phyloP scores from a whole-genome alignment of 1,140 invertebrate genomes.

The Cyphomyrmex costatus region DNA sequence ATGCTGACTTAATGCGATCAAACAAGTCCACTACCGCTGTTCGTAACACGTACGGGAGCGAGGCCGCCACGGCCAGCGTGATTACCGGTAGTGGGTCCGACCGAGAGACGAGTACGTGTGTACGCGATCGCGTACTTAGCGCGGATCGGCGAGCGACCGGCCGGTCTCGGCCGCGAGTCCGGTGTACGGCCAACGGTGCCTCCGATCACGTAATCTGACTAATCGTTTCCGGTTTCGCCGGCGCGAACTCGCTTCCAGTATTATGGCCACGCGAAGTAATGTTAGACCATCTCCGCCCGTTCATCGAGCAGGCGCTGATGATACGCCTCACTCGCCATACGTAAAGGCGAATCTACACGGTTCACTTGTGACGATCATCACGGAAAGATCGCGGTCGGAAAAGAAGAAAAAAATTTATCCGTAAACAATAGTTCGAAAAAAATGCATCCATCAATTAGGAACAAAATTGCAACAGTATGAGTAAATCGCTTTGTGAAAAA shows the following conservation, averaged over 20 bases:
- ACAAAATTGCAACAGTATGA: background rate
- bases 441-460: background rate
- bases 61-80: slow-evolving; percentile 19
- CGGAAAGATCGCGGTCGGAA: background rate
- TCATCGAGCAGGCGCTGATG: slow-evolving; percentile 67
- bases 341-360: slow-evolving; percentile 23
- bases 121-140: slow-evolving; percentile 46
- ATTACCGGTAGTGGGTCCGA: slow-evolving; percentile 60
- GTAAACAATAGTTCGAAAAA: background rate
- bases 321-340: slow-evolving; percentile 58
- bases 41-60: slow-evolving; percentile 53
- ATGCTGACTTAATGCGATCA: slow-evolving; percentile 79
- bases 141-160: slow-evolving; percentile 51
- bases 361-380: slow-evolving; percentile 23
- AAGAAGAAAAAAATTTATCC: background rate
- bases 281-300: slow-evolving; percentile 66
- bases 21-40: slow-evolving; percentile 64
- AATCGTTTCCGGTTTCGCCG: slow-evolving; percentile 80
- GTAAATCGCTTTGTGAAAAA: background rate
- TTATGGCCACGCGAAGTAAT: slow-evolving; percentile 79
- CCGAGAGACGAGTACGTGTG: slow-evolving; percentile 33
- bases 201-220: slow-evolving; percentile 81
- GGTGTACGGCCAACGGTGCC: slow-evolving; percentile 68
- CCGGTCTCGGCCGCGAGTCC: slow-evolving; percentile 48
- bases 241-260: slow-evolving; percentile 78